Evolutionary conservation across 2,113 vertebrate genomes (phyloP).

Genomic region (Eupsittula cactorum): DNA sequence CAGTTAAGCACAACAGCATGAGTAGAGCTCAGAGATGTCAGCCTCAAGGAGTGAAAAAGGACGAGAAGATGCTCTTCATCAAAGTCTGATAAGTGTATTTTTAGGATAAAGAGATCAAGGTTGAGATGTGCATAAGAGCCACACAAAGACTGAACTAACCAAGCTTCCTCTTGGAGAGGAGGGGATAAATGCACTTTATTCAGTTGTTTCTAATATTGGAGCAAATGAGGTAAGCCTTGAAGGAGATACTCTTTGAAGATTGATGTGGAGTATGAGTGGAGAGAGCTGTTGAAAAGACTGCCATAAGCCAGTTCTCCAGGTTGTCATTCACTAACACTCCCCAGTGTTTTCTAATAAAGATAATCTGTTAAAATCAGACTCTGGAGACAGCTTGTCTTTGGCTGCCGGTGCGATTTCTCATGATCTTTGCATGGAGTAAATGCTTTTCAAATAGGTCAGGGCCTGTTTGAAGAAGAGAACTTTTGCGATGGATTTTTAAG

Average conservation of each 20-base stretch:
- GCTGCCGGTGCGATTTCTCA: neutral
- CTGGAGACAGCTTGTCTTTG: slow-evolving; percentile 36
- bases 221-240: slow-evolving; percentile 30
- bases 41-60: neutral
- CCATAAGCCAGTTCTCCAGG: slow-evolving; percentile 13
- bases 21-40: neutral
- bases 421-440: neutral
- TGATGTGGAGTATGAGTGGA: slow-evolving; percentile 9
- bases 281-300: slow-evolving; percentile 28
- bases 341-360: slow-evolving; percentile 52
- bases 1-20: neutral
- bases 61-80: neutral
- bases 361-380: slow-evolving; percentile 44
- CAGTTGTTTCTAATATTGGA: slow-evolving; percentile 47
- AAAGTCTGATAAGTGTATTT: neutral
- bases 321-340: slow-evolving; percentile 26
- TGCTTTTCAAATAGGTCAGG: neutral
- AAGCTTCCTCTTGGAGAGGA: neutral
- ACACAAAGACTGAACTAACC: neutral
- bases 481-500: neutral
- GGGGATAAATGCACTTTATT: slow-evolving; percentile 48
- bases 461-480: neutral
- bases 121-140: neutral
- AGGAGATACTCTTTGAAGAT: slow-evolving; percentile 26
- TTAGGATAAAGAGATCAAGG: neutral